phyloP scores from a whole-genome alignment of 2,888 invertebrate genomes.

The Acleris literana region DNA sequence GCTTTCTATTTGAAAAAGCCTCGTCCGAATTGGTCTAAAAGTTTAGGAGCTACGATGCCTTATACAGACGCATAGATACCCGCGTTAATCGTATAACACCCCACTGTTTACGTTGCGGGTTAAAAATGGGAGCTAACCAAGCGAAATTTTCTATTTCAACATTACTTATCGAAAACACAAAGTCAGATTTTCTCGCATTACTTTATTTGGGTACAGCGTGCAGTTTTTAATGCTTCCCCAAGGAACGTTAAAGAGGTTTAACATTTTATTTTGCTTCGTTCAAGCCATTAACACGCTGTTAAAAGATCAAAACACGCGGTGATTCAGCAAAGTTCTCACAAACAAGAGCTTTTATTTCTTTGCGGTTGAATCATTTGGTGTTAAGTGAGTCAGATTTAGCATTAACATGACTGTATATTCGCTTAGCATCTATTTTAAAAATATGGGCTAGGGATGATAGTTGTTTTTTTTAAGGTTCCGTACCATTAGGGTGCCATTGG shows the following conservation, averaged over 20 bases:
- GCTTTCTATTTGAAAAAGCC: too few relatives aligned
- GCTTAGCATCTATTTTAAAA: too few relatives aligned
- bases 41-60: too few relatives aligned
- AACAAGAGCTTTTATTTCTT: constrained; percentile 18
- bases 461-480: too few relatives aligned
- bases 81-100: too few relatives aligned
- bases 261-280: constrained; percentile 18
- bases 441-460: too few relatives aligned
- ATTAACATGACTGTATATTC: neutral
- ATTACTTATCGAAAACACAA: neutral
- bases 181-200: neutral
- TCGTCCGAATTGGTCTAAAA: too few relatives aligned
- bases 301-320: constrained; percentile 18
- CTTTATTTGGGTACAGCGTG: constrained; percentile 5
- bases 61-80: too few relatives aligned
- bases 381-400: constrained; percentile 21
- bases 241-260: constrained; percentile 1
- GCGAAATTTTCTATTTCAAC: neutral
- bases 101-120: too few relatives aligned
- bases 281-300: constrained; percentile 16
- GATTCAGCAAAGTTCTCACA: constrained; percentile 21
- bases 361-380: constrained; percentile 19
- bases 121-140: too few relatives aligned
- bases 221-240: neutral
- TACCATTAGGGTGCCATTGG: too few relatives aligned